These are phyloP conservation scores for Nomada hirtipes DNA, from an alignment of 2,888 invertebrate species.

Conservation along the genomic window DNA sequence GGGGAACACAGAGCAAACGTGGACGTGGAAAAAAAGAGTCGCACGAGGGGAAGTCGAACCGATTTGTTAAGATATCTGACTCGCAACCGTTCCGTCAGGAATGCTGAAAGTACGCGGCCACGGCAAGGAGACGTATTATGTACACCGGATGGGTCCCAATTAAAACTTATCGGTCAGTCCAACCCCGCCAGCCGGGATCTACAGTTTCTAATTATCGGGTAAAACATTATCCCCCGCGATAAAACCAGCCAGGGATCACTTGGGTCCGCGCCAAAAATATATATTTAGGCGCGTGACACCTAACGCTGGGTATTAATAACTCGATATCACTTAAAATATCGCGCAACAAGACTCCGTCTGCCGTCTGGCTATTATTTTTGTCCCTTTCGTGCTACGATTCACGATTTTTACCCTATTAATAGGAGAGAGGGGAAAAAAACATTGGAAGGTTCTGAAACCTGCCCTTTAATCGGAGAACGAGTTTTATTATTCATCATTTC, in stretches of 20 bases:
- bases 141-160: conserved; percentile 57
- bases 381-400: conserved; percentile 29
- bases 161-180: conserved; percentile 61
- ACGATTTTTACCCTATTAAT: conserved; percentile 35
- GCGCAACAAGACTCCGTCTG: conserved; percentile 68
- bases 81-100: conserved; percentile 56
- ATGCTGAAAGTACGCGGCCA: conserved; percentile 66
- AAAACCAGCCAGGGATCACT: conserved; percentile 67
- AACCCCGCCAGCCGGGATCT: conserved; percentile 52
- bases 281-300: conserved; percentile 71
- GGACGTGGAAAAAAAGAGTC: conserved; percentile 57
- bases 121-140: conserved; percentile 59
- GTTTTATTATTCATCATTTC: not conserved
- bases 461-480: not conserved
- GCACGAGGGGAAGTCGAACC: conserved; percentile 63
- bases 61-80: conserved; percentile 68
- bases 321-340: conserved; percentile 73
- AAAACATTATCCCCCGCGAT: conserved; percentile 71
- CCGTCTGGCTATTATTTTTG: conserved; percentile 68
- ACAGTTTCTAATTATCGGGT: conserved; percentile 71
- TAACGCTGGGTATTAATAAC: conserved; percentile 70
- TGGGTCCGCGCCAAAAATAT: conserved; percentile 68
- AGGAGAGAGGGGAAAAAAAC: not conserved
- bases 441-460: too few species aligned
- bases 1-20: conserved; percentile 46